Base-by-base conservation (phyloP, 2,888 invertebrate species). In the Papilio protenor region DNA sequence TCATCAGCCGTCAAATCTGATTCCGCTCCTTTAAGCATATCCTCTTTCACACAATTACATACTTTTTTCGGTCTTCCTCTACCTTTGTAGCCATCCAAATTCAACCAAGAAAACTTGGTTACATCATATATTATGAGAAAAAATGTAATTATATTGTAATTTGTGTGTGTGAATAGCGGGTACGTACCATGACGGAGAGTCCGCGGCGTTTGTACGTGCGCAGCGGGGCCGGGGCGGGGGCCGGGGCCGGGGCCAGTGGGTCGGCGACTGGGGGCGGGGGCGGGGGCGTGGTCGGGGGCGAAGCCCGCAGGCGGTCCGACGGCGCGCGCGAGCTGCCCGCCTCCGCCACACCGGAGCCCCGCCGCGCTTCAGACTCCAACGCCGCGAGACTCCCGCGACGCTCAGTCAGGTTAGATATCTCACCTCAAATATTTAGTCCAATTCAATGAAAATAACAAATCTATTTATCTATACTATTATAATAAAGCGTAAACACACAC, bases 171-270 rank as follows among this genome's bases (percentile, higher is more conserved):
- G 21, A 18, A 21, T 84, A 94, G 91, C 91, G 94, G 27, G 91
- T 91, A 11, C 92, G 92, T 27, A 93, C 91, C 2, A 87, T 91
- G 87, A 89, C 93, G 79, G 94, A 94, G 84, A 91, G 91, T 61
- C 93, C 94, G 0, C 91, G 94, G 0, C 92, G 94, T 5, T 86
- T 93, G 77, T 90, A 88, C 75, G 91, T 92, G 0, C n/a, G 40
- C 3, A 70, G 57, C 12, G 75, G 33, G 5, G 0, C n/a, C 12
- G 75, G 33, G 5, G 0, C n/a, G 5, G 33, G 33, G 33, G 33
- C 5, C 47, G 59, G 33, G 5, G 33, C 33, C 33, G 33, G 33
- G 2, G 33, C 33, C 33, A 33, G 33, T 33, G 33, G 33, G 91
- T 61, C 93, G 94, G 0, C 91, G 94, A 0, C 92, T 93, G 6